phyloP scores from a whole-genome alignment of 64 coral and sea anemone genomes.

The Dendrophyllia cribrosa region DNA sequence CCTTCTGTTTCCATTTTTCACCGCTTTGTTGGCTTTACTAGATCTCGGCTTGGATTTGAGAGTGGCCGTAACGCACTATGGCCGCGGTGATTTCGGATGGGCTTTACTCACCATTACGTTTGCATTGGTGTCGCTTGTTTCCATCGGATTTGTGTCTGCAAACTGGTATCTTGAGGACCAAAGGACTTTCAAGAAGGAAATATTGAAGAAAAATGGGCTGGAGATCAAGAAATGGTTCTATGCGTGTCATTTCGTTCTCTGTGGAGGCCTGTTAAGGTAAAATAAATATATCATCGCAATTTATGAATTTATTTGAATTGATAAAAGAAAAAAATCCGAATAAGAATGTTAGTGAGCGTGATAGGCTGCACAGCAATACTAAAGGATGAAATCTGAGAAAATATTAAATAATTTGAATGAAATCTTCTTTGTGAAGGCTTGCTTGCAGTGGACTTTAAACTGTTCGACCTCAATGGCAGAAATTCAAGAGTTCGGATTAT shows the following conservation, averaged over 20 bases:
- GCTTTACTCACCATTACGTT: conserved; percentile 14
- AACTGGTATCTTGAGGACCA: conserved; percentile 39
- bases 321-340: too few species aligned
- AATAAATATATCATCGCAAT: background rate
- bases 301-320: too few species aligned
- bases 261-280: conserved; percentile 42
- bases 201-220: conserved; percentile 29
- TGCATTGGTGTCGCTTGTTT: conserved; percentile 22
- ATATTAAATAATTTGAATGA: too few species aligned
- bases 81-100: conserved; percentile 4
- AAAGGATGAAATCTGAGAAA: too few species aligned
- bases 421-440: background rate
- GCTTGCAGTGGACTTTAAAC: background rate
- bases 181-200: conserved; percentile 14
- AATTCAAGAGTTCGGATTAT: too few species aligned
- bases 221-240: conserved; percentile 34
- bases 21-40: background rate
- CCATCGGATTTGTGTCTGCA: conserved; percentile 19
- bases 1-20: conserved; percentile 37
- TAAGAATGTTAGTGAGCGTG: too few species aligned
- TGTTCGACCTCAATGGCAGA: too few species aligned
- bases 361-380: too few species aligned
- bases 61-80: conserved; percentile 13
- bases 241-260: conserved; percentile 1
- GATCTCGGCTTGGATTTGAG: conserved; percentile 2